Evolutionary conservation across 2,888 invertebrate genomes (phyloP).

Genomic region (Steinernema carpocapsae): DNA sequence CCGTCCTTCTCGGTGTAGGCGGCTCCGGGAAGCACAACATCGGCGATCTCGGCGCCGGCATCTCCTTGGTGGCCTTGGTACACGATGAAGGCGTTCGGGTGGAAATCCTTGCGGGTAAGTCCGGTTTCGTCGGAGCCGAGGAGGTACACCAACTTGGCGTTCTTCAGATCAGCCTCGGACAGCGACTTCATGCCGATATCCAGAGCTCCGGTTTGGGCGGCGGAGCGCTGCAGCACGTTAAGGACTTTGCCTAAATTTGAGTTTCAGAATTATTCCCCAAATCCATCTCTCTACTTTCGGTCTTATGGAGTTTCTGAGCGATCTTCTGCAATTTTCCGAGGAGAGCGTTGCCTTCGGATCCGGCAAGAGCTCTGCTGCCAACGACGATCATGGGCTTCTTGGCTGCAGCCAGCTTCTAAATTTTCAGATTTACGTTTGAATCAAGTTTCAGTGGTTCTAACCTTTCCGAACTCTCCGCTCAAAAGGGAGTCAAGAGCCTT

Average conservation of each 20-base stretch:
- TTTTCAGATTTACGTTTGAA: not conserved
- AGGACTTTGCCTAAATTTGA: slow-evolving; percentile 78
- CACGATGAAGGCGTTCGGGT: slow-evolving; percentile 82
- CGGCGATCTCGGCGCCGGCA: slow-evolving; percentile 87
- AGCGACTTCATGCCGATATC: slow-evolving; percentile 82
- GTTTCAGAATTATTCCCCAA: slow-evolving; percentile 37
- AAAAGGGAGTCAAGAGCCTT: slow-evolving; percentile 79
- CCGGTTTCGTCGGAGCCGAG: slow-evolving; percentile 90
- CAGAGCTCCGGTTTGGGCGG: slow-evolving; percentile 85
- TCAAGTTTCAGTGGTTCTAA: slow-evolving; percentile 30
- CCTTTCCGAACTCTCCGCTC: slow-evolving; percentile 72
- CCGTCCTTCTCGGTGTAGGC: slow-evolving; percentile 98
- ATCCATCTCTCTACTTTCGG: not conserved
- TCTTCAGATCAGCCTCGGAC: slow-evolving; percentile 56
- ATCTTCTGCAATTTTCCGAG: slow-evolving; percentile 60
- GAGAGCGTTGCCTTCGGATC: slow-evolving; percentile 79
- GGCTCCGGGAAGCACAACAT: slow-evolving; percentile 88
- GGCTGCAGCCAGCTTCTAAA: slow-evolving; percentile 72
- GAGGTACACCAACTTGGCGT: slow-evolving; percentile 80
- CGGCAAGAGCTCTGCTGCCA: slow-evolving; percentile 82
- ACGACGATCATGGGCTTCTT: slow-evolving; percentile 88
- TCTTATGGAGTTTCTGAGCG: slow-evolving; percentile 42
- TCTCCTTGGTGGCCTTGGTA: slow-evolving; percentile 92
- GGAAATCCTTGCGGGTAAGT: slow-evolving; percentile 80
- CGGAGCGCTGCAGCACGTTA: slow-evolving; percentile 90